Evolutionary conservation across 2,797 vertebrate species (phyloP), one percentile per base, ranked within the genome.

Genomic region (Nyctalus aviator): DNA sequence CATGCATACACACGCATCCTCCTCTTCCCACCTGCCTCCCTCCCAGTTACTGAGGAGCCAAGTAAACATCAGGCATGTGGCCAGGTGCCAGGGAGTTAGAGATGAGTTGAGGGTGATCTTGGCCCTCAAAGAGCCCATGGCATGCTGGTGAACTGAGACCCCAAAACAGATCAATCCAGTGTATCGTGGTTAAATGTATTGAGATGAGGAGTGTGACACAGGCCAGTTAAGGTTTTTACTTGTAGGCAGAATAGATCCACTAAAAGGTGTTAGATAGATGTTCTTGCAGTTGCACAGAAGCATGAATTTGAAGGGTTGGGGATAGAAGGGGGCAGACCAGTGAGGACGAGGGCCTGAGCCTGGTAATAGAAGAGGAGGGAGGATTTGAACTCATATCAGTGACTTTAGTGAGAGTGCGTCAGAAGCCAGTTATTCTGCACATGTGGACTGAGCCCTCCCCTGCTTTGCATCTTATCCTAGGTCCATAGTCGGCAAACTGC

Each of bases 171-270:
- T 14, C n/a, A 44, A 20, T 46, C 35, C 6, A n/a, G 37, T 12
- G 55, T 4, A 46, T 5, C 48, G n/a, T 12, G 15, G 55, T 18
- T 84, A 62, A 55, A 62, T 13, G 8, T 17, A 35, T 2, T 21
- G 20, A 57, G 30, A 32, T 1, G 9, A 13, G 73, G 35, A 17
- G 2, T 4, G 55, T 0, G 44, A 23, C 44, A 21, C 0, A 3
- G 25, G 62, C 44, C 87, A 64, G 1, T 14, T 64, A 46, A 1
- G n/a, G 44, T 14, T 53, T 71, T 79, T 55, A 48, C 32, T 71
- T 84, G 12, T 6, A 66, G 68, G 32, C 59, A 21, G 14, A 46
- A 81, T n/a, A 59, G 27, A 86, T n/a, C 30, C 77, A 50, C 30
- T 23, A 3, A 72, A 21, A 73, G 30, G 35, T 32, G 18, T 41